Evolutionary conservation across 2,797 vertebrate genomes (phyloP), one percentile per base, ranked within the genome.

Genomic region (Hyperoplus immaculatus): DNA sequence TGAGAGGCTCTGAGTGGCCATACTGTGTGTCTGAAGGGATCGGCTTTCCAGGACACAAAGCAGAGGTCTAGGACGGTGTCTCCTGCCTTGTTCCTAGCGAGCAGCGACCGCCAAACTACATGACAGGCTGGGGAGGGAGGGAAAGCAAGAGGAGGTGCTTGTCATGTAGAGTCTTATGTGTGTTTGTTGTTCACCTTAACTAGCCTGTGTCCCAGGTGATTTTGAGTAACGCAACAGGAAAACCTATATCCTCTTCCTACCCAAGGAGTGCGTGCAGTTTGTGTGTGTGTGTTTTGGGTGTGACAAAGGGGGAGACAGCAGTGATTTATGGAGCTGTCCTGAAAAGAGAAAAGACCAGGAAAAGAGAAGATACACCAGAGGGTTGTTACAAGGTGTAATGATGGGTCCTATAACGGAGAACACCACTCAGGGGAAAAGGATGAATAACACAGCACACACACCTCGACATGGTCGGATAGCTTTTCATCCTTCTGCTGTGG

Each of bases 1-100:
- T 89, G 93, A 93, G 91, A 92, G 92, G 80, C 85, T 88, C 72
- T 75, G 90, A 94, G 92, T 92, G 90, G 90, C 88, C 81, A 86
- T 41, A 89, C 85, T 92, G 86, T 83, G 85, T 74, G 81, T 90
- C 84, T 87, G 79, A 64, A 63, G 80, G 72, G 91, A 92, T 94
- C 79, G 8, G 72, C 29, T 93, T 93, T 92, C 92, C 59, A 71
- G 79, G 81, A 60, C 81, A 93, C 93, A 94, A 94, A 93, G 90
- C 84, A 76, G 64, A 87, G 90, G 88, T 92, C 92, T 87, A 57
- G 80, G 80, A 85, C 82, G 77, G 81, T 81, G 91, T 89, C 90
- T 88, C 87, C 69, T 55, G 78, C 63, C 88, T 89, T 93, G 92
- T 92, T 91, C 76, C 56, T 69, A 69, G 63, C 78, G 78, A 72